A percentile compares a stretch with the other conserved stretches of the same genome.
Evolutionary conservation across 2,888 invertebrate genomes (phyloP).

Genomic region (Drosophila aldrichi): DNA sequence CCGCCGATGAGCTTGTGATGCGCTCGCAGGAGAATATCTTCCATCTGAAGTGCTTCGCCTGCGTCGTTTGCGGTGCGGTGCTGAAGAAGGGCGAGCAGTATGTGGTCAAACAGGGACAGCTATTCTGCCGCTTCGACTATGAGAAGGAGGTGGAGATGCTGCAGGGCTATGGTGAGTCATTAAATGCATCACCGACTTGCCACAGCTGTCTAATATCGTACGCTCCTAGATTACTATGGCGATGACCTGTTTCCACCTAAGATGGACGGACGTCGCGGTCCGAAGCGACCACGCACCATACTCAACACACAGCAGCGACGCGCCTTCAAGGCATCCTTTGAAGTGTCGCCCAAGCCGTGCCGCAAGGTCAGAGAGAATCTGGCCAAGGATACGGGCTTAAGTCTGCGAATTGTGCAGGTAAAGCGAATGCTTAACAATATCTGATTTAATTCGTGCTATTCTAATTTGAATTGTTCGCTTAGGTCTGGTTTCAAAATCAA

Average conservation of each 20-base stretch:
- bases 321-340: slow-evolving; percentile 94
- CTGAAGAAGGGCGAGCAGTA: slow-evolving; percentile 93
- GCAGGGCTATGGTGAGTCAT: slow-evolving; percentile 86
- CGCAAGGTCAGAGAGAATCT: slow-evolving; percentile 92
- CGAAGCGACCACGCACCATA: slow-evolving; percentile 93
- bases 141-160: slow-evolving; percentile 92
- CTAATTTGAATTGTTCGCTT: background rate
- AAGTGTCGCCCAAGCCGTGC: slow-evolving; percentile 93
- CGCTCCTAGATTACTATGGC: slow-evolving; percentile 86
- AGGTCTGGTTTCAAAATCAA: slow-evolving; percentile 90
- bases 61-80: slow-evolving; percentile 91
- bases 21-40: slow-evolving; percentile 90
- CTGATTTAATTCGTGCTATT: background rate
- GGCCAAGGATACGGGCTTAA: slow-evolving; percentile 93
- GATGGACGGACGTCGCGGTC: slow-evolving; percentile 90
- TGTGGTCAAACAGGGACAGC: slow-evolving; percentile 91
- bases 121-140: slow-evolving; percentile 92
- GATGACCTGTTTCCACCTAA: slow-evolving; percentile 88
- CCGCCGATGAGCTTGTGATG: slow-evolving; percentile 92
- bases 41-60: slow-evolving; percentile 92
- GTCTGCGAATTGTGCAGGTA: slow-evolving; percentile 94
- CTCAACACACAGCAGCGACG: slow-evolving; percentile 92
- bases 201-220: background rate
- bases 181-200: background rate
- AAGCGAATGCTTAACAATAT: background rate